phyloP scores from a whole-genome alignment of 2,113 vertebrate species.

The Hypomesus transpacificus region DNA sequence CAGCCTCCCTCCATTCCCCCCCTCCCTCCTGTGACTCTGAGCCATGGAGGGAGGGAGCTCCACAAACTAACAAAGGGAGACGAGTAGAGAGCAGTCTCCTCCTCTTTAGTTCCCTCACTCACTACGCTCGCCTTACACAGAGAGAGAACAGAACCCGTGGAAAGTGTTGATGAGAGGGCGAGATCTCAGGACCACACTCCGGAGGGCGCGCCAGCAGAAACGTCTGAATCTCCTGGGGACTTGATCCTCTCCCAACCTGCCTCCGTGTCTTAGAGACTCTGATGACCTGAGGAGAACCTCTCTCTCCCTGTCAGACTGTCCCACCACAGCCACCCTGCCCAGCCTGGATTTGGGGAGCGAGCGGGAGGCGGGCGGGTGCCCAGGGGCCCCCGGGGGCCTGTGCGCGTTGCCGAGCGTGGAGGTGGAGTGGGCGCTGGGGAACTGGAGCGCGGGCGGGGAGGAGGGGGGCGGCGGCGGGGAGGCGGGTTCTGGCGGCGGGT shows the following conservation, averaged over 20 bases:
- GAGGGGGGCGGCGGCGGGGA: constrained; percentile 44
- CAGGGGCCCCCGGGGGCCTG: constrained; percentile 46
- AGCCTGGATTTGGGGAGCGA: constrained; percentile 65
- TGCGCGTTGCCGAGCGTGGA: constrained; percentile 48
- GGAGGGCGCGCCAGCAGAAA: background rate
- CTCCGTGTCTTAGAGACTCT: constrained; percentile 8
- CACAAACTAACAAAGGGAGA: constrained; percentile 51
- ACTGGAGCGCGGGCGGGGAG: constrained; percentile 65
- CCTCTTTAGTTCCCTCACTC: constrained; percentile 10
- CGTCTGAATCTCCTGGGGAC: background rate
- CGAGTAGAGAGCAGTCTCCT: constrained; percentile 31
- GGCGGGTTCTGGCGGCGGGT: constrained; percentile 54
- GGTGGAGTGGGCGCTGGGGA: constrained; percentile 66
- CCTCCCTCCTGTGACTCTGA: constrained; percentile 28
- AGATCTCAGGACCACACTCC: constrained; percentile 14
- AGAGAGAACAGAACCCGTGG: background rate
- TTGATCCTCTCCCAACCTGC: background rate
- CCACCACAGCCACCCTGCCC: constrained; percentile 9
- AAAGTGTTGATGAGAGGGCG: background rate
- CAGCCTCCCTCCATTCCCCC: constrained; percentile 13
- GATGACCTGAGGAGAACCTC: constrained; percentile 9
- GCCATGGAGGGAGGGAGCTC: constrained; percentile 42
- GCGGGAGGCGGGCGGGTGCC: constrained; percentile 59
- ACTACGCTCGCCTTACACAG: constrained; percentile 4
- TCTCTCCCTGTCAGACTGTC: background rate